Evolutionary conservation across 2,113 vertebrate genomes (phyloP).

Genomic region (Sinocyclocheilus maitianheensis): DNA sequence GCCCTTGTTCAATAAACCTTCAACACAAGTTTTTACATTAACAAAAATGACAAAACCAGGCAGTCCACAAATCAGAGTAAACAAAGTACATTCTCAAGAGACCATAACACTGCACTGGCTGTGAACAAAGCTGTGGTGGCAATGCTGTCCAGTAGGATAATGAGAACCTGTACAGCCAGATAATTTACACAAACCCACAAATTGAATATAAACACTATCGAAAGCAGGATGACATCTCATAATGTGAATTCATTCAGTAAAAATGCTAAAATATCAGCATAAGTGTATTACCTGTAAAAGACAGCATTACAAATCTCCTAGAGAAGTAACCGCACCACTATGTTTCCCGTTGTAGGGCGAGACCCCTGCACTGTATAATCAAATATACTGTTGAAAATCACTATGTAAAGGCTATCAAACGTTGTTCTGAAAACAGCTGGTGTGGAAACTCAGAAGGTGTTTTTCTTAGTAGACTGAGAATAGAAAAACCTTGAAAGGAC

Average conservation of each 20-base stretch:
- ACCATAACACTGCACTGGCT: not conserved
- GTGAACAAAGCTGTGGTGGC: not conserved
- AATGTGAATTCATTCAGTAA: not conserved
- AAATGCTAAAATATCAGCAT: conserved; percentile 6
- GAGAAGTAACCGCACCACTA: not conserved
- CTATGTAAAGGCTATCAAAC: not conserved
- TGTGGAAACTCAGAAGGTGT: conserved; percentile 5
- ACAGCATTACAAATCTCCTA: conserved; percentile 6
- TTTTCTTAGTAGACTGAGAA: not conserved
- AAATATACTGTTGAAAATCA: not conserved
- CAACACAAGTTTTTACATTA: not conserved
- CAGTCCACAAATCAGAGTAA: conserved; percentile 7
- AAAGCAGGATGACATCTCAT: not conserved
- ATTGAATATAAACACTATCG: not conserved
- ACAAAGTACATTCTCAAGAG: not conserved
- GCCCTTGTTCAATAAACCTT: not conserved
- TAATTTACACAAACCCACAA: conserved; percentile 4
- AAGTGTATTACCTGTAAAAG: conserved; percentile 6
- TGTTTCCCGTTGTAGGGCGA: not conserved
- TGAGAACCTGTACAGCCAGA: not conserved
- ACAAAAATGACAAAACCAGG: not conserved
- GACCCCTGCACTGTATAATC: conserved; percentile 7
- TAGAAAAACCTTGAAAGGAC: too few relatives aligned
- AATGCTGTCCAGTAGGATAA: not conserved
- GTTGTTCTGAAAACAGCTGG: conserved; percentile 15